Conservation (phyloP, 2,113 vertebrate species). For the Pachycephala philippinensis region DNA sequence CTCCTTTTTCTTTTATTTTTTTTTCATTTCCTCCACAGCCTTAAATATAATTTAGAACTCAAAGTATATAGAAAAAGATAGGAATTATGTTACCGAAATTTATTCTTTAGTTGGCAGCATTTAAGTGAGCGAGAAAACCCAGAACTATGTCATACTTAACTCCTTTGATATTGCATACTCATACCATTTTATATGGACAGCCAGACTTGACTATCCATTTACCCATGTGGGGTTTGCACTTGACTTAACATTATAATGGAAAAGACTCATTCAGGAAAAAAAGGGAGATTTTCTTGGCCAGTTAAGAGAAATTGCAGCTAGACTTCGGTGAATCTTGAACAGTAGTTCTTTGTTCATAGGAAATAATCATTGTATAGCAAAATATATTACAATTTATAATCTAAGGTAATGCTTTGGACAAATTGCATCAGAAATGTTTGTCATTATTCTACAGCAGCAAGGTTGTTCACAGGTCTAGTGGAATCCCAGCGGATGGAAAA, state of each 20-base stretch:
- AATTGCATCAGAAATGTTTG: background rate
- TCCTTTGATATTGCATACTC: background rate
- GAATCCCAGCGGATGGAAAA: background rate
- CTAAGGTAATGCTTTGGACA: background rate
- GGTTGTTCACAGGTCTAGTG: background rate
- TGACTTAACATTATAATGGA: background rate
- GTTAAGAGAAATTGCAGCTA: background rate
- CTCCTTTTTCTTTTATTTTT: background rate
- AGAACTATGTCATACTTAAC: background rate
- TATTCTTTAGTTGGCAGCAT: background rate
- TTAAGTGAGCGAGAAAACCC: background rate
- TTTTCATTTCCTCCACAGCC: background rate
- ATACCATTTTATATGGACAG: background rate
- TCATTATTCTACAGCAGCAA: background rate
- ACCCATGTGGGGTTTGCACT: background rate
- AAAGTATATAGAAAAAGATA: background rate
- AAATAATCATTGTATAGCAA: background rate
- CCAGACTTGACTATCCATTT: background rate
- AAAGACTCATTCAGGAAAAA: background rate
- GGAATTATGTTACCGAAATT: background rate
- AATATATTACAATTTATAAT: background rate
- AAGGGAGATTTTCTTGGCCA: background rate
- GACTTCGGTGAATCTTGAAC: background rate
- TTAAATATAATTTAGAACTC: background rate
- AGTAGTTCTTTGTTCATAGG: background rate